Percentiles rank a stretch among this genome's conserved stretches.
Evolutionary conservation across 1,140 invertebrate genomes (phyloP).

Genomic region (Micrasema longulum): DNA sequence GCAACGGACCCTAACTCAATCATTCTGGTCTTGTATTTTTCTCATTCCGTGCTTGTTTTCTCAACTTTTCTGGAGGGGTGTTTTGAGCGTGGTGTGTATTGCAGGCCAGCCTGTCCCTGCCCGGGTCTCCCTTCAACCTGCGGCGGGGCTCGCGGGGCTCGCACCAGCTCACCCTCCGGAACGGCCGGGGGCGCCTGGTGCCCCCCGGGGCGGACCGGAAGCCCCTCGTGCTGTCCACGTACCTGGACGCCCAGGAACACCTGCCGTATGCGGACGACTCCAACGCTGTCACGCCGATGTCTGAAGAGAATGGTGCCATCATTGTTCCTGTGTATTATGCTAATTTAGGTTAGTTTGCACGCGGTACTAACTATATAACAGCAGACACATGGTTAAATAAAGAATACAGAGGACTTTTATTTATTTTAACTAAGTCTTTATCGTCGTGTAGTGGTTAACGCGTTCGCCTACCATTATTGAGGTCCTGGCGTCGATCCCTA

Average conservation of each 20-base stretch:
- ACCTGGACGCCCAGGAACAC: constrained; percentile 95
- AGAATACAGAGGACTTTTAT: too few species aligned
- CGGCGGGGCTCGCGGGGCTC: constrained; percentile 89
- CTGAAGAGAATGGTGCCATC: constrained; percentile 95
- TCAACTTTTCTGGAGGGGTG: too few species aligned
- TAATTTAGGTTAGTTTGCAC: constrained; percentile 72
- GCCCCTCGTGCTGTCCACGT: constrained; percentile 92
- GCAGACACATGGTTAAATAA: background rate
- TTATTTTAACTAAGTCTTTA: too few species aligned
- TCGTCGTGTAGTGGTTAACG: too few species aligned
- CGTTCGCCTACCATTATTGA: too few species aligned
- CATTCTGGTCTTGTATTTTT: too few species aligned
- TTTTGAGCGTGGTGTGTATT: constrained; percentile 23
- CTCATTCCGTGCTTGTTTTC: too few species aligned
- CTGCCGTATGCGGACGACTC: constrained; percentile 97
- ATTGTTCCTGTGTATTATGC: constrained; percentile 90
- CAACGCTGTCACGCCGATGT: constrained; percentile 97
- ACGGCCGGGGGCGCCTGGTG: constrained; percentile 76
- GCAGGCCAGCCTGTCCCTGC: constrained; percentile 95
- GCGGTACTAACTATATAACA: constrained; percentile 35
- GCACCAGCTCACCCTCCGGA: constrained; percentile 90
- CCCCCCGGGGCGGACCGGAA: constrained; percentile 87
- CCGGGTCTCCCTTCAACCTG: constrained; percentile 94
- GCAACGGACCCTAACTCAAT: too few species aligned
- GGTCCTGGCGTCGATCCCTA: too few species aligned